Base-by-base conservation (phyloP, 2,113 vertebrate genomes). In the Clarias batrachus region DNA sequence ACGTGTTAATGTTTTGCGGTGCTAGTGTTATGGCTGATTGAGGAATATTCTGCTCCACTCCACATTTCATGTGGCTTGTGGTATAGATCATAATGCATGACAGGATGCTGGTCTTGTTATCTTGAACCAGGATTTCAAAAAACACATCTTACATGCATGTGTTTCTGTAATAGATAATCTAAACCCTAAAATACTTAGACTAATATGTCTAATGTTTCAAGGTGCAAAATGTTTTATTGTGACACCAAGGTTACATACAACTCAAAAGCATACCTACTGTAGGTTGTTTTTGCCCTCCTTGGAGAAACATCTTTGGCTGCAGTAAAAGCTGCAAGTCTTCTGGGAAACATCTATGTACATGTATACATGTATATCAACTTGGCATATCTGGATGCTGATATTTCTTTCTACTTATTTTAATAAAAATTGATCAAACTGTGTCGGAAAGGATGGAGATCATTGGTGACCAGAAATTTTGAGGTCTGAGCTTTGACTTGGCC, bases 91-190 rank as follows among this genome's bases (percentile, higher is more conserved):
- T 59, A 59, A 79, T 59, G 54, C 10, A 48, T 48, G 19, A 74
- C 21, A 25, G 19, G 27, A 33, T 79, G 25, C 56, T 77, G 74
- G 16, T 48, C 11, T 48, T 27, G 11, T 48, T 21, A 59, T 33
- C 16, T 79, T 79, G 56, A 59, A 79, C 33, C 27, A 79, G 70
- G 21, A 52, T 76, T 48, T 74, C 10, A 25, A 76, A 74, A 74
- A 52, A 41, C 0, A 17, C 59, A 17, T n/a, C 3, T 65, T 78
- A 10, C 6, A 78, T 78, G 3, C 7, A 59, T 79, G 16, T 59
- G 52, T 30, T 30, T 56, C 27, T 79, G 11, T 33, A 78, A 56
- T 27, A 78, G 76, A 3, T 79, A 33, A 80, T 62, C 30, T 14
- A 21, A 23, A 33, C 13, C 14, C 8, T 78, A 8, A 48, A 48